phyloP scores from a whole-genome alignment of 1,140 invertebrate species.

The Mamestra configurata region DNA sequence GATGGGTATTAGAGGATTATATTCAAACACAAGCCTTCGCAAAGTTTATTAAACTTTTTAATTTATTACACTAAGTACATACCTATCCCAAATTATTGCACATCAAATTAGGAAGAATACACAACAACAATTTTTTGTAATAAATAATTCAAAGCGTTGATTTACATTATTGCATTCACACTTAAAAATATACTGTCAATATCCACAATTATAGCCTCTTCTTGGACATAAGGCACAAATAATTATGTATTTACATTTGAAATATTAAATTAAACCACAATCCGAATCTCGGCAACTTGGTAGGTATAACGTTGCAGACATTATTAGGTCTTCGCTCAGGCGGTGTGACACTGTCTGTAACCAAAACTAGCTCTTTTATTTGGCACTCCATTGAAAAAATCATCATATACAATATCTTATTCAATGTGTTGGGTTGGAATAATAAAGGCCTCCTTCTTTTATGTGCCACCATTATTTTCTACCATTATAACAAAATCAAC shows the following conservation, averaged over 20 bases:
- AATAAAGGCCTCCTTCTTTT: background rate
- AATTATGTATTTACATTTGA: conserved; percentile 22
- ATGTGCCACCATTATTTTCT: background rate
- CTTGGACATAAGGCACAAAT: background rate
- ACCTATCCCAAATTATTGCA: conserved; percentile 75
- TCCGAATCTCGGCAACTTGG: no score
- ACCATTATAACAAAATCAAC: background rate
- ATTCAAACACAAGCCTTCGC: conserved; percentile 3
- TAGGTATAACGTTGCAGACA: background rate
- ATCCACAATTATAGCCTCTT: conserved; percentile 11
- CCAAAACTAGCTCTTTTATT: no score
- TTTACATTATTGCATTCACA: conserved; percentile 21
- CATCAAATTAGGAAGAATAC: conserved; percentile 67
- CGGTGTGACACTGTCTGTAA: no score
- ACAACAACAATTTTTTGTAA: conserved; percentile 54
- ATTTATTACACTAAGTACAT: conserved; percentile 47
- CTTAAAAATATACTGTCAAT: conserved; percentile 22
- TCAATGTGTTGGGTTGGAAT: background rate
- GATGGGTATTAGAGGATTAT: no score
- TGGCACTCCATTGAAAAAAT: no score
- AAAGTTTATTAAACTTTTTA: conserved; percentile 16
- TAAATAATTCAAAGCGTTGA: conserved; percentile 57
- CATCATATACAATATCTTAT: background rate
- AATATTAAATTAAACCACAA: background rate
- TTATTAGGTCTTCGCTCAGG: no score